Evolutionary conservation across 1,140 invertebrate species (phyloP), one percentile per base, ranked within the genome.

Genomic region (Camponotus pennsylvanicus): DNA sequence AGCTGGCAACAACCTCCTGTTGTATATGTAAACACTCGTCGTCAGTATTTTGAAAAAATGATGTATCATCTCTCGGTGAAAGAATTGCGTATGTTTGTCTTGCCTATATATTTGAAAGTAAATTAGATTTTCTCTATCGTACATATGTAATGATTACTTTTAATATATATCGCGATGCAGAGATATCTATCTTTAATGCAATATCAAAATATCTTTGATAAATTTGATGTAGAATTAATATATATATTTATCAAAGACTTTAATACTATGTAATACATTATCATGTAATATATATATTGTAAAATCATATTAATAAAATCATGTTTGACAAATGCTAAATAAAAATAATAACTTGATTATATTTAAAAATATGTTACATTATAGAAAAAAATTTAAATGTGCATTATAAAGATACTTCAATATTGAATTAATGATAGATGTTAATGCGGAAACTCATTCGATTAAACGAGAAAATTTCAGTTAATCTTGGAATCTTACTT

Each of bases 81-180:
- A 97, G 93, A 52, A 96, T 94, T 3, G 96, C 27, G 96, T 55
- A 96, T 96, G 89, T 96, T 93, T 97, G 96, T 90, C 95, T 95
- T 49, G 93, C 95, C 95, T 96, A 67, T 21, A 87, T 21, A 87
- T 45, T 40, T 21, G 2, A 59, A 78, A 18, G 0, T 49, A 63
- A 34, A 37, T 71, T 55, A 15, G 6, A 64, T 0, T 52, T 52
- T 78, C 8, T 67, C 8, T 2, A 79, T 69, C n/a, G 11, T 18
- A 64, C 9, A 2, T 45, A 45, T 45, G 42, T 11, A 11, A 76
- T 45, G 40, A 57, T 55, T 55, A 40, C 37, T 40, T 75, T 21
- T 59, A 13, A 59, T 21, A 1, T 57, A 75, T 15, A n/a, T 75
- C n/a, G 37, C 37, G 34, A 6, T 40, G n/a, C 71, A 59, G 11